These are phyloP conservation scores for Gobio occitaniae DNA, from an alignment of 2,797 vertebrate genomes.

Conservation along the genomic window DNA sequence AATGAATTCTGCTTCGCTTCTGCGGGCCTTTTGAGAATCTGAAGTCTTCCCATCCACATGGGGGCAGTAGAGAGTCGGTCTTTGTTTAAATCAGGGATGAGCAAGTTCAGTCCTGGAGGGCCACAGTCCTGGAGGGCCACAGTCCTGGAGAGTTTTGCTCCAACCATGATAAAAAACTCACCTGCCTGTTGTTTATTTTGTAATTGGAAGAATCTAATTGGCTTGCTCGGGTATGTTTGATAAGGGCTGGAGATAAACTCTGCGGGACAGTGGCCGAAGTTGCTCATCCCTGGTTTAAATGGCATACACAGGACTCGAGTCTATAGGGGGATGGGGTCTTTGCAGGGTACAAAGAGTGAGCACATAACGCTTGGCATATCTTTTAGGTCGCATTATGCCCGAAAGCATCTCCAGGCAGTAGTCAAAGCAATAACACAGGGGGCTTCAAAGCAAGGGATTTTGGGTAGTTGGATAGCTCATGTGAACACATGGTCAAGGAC, in stretches of 20 bases:
- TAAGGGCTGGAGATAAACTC: neutral
- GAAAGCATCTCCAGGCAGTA: constrained; percentile 59
- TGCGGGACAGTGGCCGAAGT: neutral
- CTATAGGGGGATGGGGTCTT: constrained; percentile 15
- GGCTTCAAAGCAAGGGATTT: constrained; percentile 20
- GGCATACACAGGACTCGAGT: neutral
- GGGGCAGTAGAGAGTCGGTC: constrained; percentile 8
- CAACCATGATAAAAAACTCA: neutral
- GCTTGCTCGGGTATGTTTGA: neutral
- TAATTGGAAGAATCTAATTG: neutral
- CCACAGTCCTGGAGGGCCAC: neutral
- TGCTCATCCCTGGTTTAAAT: neutral
- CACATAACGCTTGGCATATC: constrained; percentile 42
- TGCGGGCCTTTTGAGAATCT: neutral
- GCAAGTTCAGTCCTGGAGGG: neutral
- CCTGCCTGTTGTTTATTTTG: neutral
- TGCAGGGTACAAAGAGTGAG: constrained; percentile 16
- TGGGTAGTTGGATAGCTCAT: constrained; percentile 13
- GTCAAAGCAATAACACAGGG: constrained; percentile 67
- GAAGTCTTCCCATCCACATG: constrained; percentile 30
- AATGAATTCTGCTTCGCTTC: constrained; percentile 16
- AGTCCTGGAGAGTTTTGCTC: neutral
- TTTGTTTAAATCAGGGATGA: constrained; percentile 25
- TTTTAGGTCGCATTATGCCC: constrained; percentile 45
- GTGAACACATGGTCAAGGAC: neutral